Conservation (phyloP, 2,113 vertebrate genomes). For the Psophia crepitans region DNA sequence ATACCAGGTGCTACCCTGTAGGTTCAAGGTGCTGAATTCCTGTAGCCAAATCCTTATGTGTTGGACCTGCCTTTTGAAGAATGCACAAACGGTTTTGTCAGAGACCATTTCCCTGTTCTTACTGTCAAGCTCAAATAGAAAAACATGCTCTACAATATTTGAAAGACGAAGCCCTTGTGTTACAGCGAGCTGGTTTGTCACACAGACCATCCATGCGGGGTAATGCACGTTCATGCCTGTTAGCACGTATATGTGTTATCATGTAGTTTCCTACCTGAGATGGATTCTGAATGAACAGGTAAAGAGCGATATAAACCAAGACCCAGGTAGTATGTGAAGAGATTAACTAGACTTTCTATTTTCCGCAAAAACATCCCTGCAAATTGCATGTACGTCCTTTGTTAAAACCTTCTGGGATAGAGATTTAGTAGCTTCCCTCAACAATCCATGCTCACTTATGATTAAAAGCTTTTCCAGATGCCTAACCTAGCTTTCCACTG, state of each 20-base stretch:
- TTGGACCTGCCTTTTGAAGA: not conserved
- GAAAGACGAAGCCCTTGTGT: not conserved
- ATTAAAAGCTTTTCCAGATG: not conserved
- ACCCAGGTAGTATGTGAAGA: not conserved
- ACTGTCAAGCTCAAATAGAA: not conserved
- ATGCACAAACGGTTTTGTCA: not conserved
- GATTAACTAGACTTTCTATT: not conserved
- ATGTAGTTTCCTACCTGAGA: not conserved
- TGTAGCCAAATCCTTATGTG: not conserved
- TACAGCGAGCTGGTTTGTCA: not conserved
- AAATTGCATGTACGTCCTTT: not conserved
- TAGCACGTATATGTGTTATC: not conserved
- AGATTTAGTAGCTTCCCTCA: not conserved
- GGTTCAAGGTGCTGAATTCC: not conserved
- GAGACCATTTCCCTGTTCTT: not conserved
- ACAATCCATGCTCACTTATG: not conserved
- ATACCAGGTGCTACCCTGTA: not conserved
- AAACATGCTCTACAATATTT: not conserved
- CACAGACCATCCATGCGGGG: rapidly evolving
- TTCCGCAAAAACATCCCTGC: not conserved
- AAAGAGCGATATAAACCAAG: not conserved
- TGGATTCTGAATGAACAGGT: not conserved
- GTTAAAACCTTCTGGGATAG: not conserved
- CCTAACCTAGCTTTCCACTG: not conserved
- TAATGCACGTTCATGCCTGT: not conserved